Percentiles rank a stretch among this genome's conserved stretches.
phyloP scores from a whole-genome alignment of 2,113 vertebrate species.

The Colistium nudipinnis region DNA sequence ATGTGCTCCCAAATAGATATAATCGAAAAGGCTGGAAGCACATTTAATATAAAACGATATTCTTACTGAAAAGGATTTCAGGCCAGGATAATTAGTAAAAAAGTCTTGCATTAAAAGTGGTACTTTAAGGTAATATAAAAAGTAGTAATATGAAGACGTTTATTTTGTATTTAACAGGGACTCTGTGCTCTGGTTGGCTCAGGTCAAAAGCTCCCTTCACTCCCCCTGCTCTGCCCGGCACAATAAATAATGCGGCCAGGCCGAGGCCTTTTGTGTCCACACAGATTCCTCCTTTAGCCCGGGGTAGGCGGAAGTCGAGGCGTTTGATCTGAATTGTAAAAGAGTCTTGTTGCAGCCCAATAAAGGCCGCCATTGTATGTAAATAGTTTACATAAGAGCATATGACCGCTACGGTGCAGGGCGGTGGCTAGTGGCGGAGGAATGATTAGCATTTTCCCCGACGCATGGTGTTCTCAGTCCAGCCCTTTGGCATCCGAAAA shows the following conservation, averaged over 20 bases:
- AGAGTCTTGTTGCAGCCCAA: conserved; percentile 91
- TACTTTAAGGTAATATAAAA: too few species aligned
- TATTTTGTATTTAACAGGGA: too few species aligned
- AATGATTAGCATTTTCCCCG: conserved; percentile 86
- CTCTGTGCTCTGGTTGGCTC: conserved; percentile 43
- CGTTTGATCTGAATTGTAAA: conserved; percentile 97
- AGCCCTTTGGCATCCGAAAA: conserved; percentile 70
- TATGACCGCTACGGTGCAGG: conserved; percentile 93
- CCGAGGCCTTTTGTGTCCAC: conserved; percentile 84
- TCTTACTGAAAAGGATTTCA: background rate
- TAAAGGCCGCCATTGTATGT: conserved; percentile 93
- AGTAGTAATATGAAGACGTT: too few species aligned
- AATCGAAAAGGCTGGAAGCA: background rate
- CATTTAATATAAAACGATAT: background rate
- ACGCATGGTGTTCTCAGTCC: conserved; percentile 78
- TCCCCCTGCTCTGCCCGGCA: conserved; percentile 71
- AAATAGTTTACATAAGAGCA: conserved; percentile 95
- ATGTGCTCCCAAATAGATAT: background rate
- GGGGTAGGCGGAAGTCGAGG: conserved; percentile 95
- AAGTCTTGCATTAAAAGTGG: background rate
- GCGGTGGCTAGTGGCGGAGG: conserved; percentile 84
- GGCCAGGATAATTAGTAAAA: background rate
- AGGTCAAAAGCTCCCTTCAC: conserved; percentile 75
- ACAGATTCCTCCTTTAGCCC: conserved; percentile 85
- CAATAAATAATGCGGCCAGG: conserved; percentile 82